Evolutionary conservation across 2,888 invertebrate genomes (phyloP), one percentile per base, ranked within the genome.

Genomic region (Itoplectis maculator): DNA sequence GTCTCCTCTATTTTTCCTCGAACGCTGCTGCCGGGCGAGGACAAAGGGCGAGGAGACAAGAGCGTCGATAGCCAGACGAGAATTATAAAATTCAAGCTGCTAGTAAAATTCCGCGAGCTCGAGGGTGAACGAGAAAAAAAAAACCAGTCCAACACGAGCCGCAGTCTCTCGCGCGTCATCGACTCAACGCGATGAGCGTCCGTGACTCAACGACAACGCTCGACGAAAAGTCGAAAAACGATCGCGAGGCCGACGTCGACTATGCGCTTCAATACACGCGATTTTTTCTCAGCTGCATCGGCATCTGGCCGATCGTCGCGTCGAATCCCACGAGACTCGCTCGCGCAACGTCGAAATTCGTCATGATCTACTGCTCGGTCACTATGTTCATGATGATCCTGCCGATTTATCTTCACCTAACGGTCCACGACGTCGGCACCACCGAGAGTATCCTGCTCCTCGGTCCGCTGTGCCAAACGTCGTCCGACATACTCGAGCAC

Each of bases 261-360:
- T 45, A 82, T 54, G 65, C 72, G 4, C 18, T 80, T 2, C 61
- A 45, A 9, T 78, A 77, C 15, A 82, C 82, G 0, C 81, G 84
- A 8, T 84, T 83, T 81, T 77, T 86, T 11, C 59, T 87, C 20
- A 81, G 77, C 5, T 81, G 69, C 5, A 37, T 84, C 13, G 81
- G 81, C 1, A 63, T 79, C 4, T 82, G 82, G 82, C 37, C 75
- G 4, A 35, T 72, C 1, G 72, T 84, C 0, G 45, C 73, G 13
- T 49, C 73, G 29, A 49, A 74, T 20, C 37, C 75, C 15, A 77
- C 69, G 13, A 51, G 9, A 11, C 7, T 29, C 15, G 74, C 77
- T n/a, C 56, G 42, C 61, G 3, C 6, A 40, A 35, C 73, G 0
- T 51, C 73, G 13, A 65, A 70, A 51, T 42, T 76, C n/a, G 35